Conservation (phyloP, 2,797 vertebrate genomes). For the Sebastes matsubarae region DNA sequence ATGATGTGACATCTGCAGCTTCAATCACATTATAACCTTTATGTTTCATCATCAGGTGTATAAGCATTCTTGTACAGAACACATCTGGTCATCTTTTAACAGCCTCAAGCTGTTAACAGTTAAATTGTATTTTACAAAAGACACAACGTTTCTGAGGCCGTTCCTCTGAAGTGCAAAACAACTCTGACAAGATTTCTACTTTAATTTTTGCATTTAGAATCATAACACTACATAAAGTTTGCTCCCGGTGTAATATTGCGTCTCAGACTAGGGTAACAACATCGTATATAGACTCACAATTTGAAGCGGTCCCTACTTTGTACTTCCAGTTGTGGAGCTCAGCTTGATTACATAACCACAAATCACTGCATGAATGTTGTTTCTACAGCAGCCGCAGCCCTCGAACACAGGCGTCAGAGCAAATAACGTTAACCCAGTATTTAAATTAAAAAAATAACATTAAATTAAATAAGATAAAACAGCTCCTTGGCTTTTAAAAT, state of each 20-base stretch:
- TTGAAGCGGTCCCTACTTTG: conserved; percentile 42
- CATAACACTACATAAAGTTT: conserved; percentile 53
- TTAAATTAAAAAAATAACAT: conserved; percentile 87
- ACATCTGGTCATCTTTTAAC: conserved; percentile 71
- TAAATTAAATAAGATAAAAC: conserved; percentile 92
- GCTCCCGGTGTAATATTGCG: conserved; percentile 41
- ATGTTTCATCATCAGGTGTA: conserved; percentile 60
- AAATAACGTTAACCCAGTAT: conserved; percentile 68
- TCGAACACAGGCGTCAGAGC: conserved; percentile 57
- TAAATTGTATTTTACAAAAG: conserved; percentile 87
- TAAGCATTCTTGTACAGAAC: conserved; percentile 84
- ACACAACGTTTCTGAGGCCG: conserved; percentile 79
- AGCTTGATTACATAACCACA: conserved; percentile 66
- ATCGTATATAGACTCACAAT: conserved; percentile 50
- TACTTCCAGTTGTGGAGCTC: conserved; percentile 50
- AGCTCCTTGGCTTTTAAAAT: conserved; percentile 81
- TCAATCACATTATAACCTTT: conserved; percentile 69
- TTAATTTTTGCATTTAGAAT: conserved; percentile 60
- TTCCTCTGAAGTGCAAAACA: conserved; percentile 78
- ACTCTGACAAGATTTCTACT: conserved; percentile 66
- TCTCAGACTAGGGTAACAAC: conserved; percentile 57
- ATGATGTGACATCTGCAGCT: conserved; percentile 43
- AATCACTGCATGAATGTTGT: conserved; percentile 57
- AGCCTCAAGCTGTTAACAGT: conserved; percentile 81
- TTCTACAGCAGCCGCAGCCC: conserved; percentile 60